These are phyloP conservation scores for Coccyzus lansbergi DNA, from an alignment of 2,797 vertebrate species.

Conservation along the genomic window DNA sequence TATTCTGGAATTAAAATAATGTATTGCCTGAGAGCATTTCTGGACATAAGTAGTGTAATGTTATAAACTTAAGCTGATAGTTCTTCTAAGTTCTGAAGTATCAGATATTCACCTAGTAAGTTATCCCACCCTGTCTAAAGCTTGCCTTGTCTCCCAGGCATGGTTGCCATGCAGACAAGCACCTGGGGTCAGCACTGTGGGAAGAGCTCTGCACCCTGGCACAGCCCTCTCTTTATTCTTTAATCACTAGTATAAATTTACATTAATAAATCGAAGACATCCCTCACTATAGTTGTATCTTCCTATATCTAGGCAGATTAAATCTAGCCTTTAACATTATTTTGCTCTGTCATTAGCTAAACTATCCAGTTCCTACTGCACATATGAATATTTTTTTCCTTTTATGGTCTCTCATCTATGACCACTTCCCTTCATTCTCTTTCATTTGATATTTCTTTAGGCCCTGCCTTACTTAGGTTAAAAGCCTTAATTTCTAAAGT, in stretches of 20 bases:
- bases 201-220: not conserved
- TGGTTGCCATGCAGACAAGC: not conserved
- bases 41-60: not conserved
- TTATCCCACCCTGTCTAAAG: not conserved
- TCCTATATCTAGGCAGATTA: not conserved
- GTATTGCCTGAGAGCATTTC: not conserved
- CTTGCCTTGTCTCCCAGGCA: not conserved
- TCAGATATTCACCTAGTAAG: not conserved
- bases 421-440: not conserved
- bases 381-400: not conserved
- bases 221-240: not conserved
- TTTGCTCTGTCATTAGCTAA: not conserved
- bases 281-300: not conserved
- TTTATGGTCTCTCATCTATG: rapidly evolving
- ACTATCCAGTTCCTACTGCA: not conserved
- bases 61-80: not conserved
- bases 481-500: constrained; percentile 1
- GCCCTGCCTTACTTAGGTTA: not conserved
- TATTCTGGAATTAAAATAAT: not conserved
- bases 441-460: not conserved
- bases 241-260: not conserved
- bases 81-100: not conserved
- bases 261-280: not conserved
- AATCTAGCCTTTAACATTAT: not conserved
- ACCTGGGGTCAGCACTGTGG: not conserved